Evolutionary conservation across 1,140 invertebrate genomes (phyloP).

Genomic region (Drosophila sp.): DNA sequence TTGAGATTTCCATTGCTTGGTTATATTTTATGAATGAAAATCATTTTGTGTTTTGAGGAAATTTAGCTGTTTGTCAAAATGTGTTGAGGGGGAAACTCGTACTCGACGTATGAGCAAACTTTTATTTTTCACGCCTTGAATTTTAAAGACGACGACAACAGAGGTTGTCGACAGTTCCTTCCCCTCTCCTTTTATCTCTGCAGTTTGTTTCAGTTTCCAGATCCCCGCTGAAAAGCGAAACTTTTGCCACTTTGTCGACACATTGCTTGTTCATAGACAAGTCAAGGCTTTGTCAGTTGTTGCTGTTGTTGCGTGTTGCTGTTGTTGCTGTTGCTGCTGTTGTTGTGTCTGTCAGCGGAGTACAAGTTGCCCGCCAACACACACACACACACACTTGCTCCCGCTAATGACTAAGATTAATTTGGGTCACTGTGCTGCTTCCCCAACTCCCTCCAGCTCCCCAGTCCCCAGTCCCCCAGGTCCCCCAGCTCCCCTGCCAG

Average conservation of each 20-base stretch:
- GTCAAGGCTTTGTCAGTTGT: constrained; percentile 25
- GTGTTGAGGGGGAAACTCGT: not conserved
- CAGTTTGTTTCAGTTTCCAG: not conserved
- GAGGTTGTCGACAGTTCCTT: constrained; percentile 36
- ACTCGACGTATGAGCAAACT: constrained; percentile 1
- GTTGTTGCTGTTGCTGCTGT: constrained; percentile 6
- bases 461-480: not conserved
- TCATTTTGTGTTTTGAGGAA: not conserved
- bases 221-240: constrained; percentile 31
- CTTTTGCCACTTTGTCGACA: constrained; percentile 65
- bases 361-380: constrained; percentile 45
- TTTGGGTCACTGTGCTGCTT: constrained; percentile 74
- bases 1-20: no score
- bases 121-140: constrained; percentile 25
- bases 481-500: not conserved
- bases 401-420: constrained; percentile 80
- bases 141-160: constrained; percentile 44
- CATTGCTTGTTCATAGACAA: constrained; percentile 44
- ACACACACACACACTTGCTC: constrained; percentile 69
- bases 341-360: constrained; percentile 54
- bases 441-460: not conserved
- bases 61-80: constrained; percentile 3
- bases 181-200: not conserved
- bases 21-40: not conserved
- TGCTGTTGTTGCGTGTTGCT: constrained; percentile 39